phyloP scores from a whole-genome alignment of 2,797 vertebrate genomes.

The Manis pentadactyla region DNA sequence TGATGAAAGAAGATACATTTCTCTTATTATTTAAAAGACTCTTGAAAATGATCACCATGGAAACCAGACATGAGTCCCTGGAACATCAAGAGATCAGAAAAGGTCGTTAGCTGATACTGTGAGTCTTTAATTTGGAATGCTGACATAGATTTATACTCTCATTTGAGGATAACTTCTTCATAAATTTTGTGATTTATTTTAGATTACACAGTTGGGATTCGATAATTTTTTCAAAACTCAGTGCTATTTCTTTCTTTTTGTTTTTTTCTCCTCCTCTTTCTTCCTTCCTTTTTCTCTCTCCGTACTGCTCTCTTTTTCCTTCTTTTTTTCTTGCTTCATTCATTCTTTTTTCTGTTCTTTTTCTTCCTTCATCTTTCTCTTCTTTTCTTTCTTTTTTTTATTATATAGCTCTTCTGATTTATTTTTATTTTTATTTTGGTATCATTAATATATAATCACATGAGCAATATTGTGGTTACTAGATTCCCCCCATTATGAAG shows the following conservation, averaged over 20 bases:
- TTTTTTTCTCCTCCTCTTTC: not conserved
- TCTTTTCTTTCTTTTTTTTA: not conserved
- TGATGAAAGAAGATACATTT: slow-evolving; percentile 47
- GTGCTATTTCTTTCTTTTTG: not conserved
- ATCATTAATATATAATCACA: too few species aligned
- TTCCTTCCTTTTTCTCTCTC: not conserved
- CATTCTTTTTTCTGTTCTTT: not conserved
- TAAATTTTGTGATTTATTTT: slow-evolving; percentile 47
- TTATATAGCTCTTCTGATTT: too few species aligned
- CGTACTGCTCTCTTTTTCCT: too few species aligned
- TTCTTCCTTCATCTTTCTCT: not conserved
- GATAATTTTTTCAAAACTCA: not conserved
- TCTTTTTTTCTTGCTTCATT: not conserved
- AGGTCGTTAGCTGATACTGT: slow-evolving; percentile 39
- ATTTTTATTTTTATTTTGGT: too few species aligned
- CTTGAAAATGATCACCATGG: slow-evolving; percentile 55
- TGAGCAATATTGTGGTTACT: too few species aligned
- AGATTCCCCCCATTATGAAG: too few species aligned
- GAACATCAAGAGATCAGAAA: slow-evolving; percentile 39
- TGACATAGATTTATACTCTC: slow-evolving; percentile 41
- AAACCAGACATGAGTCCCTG: not conserved
- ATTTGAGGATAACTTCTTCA: slow-evolving; percentile 8
- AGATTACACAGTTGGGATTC: not conserved
- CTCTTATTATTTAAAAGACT: slow-evolving; percentile 67
- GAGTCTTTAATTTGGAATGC: slow-evolving; percentile 56